A percentile compares a stretch with the other conserved stretches of the same genome.
These are phyloP conservation scores for Tinamus guttatus DNA, from an alignment of 2,113 vertebrate species.

Conservation along the genomic window DNA sequence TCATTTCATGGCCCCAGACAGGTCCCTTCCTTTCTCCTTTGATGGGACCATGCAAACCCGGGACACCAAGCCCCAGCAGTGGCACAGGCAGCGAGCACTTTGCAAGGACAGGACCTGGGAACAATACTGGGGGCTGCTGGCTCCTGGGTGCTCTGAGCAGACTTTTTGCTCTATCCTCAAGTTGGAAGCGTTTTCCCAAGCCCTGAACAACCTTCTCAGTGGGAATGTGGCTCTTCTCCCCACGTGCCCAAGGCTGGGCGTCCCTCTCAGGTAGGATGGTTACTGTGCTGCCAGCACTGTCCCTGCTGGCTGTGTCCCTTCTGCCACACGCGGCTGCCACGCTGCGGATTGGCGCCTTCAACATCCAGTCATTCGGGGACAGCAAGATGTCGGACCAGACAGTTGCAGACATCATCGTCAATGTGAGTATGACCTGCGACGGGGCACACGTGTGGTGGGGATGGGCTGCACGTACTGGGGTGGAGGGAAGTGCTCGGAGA, in stretches of 20 bases:
- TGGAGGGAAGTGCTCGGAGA: fast-evolving
- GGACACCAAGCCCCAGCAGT: too few relatives aligned
- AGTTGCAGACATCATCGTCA: slow-evolving; percentile 77
- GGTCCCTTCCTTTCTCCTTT: background rate
- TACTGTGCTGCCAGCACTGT: slow-evolving; percentile 1
- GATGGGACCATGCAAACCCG: background rate
- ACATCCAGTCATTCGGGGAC: slow-evolving; percentile 86
- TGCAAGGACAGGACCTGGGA: background rate
- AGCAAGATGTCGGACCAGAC: slow-evolving; percentile 81
- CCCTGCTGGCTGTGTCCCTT: slow-evolving; percentile 43
- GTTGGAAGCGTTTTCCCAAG: background rate
- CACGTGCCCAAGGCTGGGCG: background rate
- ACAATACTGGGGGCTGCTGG: background rate
- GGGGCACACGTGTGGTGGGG: fast-evolving
- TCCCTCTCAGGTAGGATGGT: background rate
- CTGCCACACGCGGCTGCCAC: background rate
- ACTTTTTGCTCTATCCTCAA: background rate
- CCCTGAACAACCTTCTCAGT: too few relatives aligned
- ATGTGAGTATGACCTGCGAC: slow-evolving; percentile 53
- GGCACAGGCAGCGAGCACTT: background rate
- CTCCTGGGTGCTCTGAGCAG: background rate
- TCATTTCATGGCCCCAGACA: too few relatives aligned
- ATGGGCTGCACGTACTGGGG: background rate
- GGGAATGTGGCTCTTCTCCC: background rate
- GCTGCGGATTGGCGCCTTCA: slow-evolving; percentile 84